phyloP scores from a whole-genome alignment of 2,888 invertebrate species.

The Heteropelma amictum region DNA sequence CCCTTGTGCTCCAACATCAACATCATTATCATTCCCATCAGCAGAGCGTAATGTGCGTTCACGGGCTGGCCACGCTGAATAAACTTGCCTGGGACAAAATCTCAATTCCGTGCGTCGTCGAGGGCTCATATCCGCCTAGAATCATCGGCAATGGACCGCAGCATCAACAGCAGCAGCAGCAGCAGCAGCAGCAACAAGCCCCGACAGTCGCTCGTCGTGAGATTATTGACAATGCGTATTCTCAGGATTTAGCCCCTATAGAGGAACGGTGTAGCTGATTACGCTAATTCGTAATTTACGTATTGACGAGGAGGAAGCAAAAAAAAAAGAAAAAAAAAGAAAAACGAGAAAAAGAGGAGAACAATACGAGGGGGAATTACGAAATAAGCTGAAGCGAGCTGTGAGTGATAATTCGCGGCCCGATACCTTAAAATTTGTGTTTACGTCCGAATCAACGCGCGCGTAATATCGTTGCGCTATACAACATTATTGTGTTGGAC shows the following conservation, averaged over 20 bases:
- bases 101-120: constrained; percentile 63
- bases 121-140: constrained; percentile 57
- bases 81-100: constrained; percentile 68
- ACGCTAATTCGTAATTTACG: constrained; percentile 57
- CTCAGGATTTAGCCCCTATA: constrained; percentile 55
- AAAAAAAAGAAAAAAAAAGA: constrained; percentile 12
- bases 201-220: constrained; percentile 52
- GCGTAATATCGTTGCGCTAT: no score
- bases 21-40: constrained; percentile 62
- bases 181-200: constrained; percentile 39
- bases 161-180: constrained; percentile 44
- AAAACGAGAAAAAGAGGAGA: constrained; percentile 9
- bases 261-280: constrained; percentile 64
- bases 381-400: constrained; percentile 50
- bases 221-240: constrained; percentile 54
- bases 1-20: constrained; percentile 56
- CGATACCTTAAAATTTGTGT: background rate
- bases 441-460: no score
- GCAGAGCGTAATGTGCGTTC: constrained; percentile 68
- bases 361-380: constrained; percentile 28
- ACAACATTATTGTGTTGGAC: no score
- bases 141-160: constrained; percentile 51
- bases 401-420: constrained; percentile 38
- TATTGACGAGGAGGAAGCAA: constrained; percentile 9
- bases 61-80: constrained; percentile 66